These are phyloP conservation scores for Micronycteris hirsuta DNA, from an alignment of 2,113 vertebrate species.

Conservation along the genomic window DNA sequence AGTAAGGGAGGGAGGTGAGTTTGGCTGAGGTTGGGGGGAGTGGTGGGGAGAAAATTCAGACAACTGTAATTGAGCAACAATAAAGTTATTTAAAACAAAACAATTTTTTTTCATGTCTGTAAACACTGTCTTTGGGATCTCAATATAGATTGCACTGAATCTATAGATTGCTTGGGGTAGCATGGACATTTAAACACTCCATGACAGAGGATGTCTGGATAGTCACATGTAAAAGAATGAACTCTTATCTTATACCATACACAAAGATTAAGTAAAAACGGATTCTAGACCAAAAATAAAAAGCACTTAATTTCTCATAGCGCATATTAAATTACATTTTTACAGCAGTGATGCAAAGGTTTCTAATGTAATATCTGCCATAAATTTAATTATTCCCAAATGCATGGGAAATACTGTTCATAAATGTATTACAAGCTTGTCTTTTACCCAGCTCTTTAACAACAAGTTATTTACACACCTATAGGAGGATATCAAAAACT, in stretches of 20 bases:
- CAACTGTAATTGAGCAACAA: too few relatives aligned
- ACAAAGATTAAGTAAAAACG: not conserved
- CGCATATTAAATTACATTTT: not conserved
- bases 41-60: too few relatives aligned
- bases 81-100: too few relatives aligned
- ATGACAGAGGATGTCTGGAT: not conserved
- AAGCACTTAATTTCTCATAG: not conserved
- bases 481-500: not conserved
- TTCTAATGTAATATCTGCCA: not conserved
- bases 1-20: too few relatives aligned
- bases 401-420: not conserved
- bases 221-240: not conserved
- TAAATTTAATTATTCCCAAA: not conserved
- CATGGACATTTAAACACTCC: not conserved
- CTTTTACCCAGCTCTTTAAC: not conserved
- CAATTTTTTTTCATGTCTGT: not conserved
- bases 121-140: not conserved
- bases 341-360: not conserved
- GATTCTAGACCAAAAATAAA: not conserved
- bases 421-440: not conserved
- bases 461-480: not conserved
- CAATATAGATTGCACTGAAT: not conserved
- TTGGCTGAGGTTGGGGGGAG: too few relatives aligned
- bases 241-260: not conserved
- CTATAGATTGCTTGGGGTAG: not conserved